These are phyloP conservation scores for Sebastolobus alascanus DNA, from an alignment of 2,797 vertebrate genomes.

Conservation along the genomic window DNA sequence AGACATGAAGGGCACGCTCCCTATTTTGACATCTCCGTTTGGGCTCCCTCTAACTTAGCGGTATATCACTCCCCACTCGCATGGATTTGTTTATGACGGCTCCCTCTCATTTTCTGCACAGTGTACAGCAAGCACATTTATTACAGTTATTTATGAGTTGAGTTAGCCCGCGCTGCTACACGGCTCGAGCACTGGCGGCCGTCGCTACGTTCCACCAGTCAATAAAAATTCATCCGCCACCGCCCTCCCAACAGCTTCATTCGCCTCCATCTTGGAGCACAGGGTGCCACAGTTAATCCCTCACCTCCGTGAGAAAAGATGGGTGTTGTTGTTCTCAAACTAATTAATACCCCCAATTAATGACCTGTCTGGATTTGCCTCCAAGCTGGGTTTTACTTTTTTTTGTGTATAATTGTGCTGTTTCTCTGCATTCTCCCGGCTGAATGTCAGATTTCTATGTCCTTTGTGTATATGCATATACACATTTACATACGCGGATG, in stretches of 20 bases:
- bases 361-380: slow-evolving; percentile 72
- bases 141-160: slow-evolving; percentile 75
- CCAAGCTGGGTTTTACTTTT: slow-evolving; percentile 52
- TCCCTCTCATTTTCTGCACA: slow-evolving; percentile 59
- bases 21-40: slow-evolving; percentile 53
- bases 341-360: slow-evolving; percentile 76
- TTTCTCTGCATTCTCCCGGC: slow-evolving; percentile 13
- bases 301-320: slow-evolving; percentile 71
- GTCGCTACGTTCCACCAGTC: slow-evolving; percentile 35
- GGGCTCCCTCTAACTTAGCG: slow-evolving; percentile 31
- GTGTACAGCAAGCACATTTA: slow-evolving; percentile 72
- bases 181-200: slow-evolving; percentile 14
- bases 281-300: slow-evolving; percentile 62
- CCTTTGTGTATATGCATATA: slow-evolving; percentile 17
- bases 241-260: slow-evolving; percentile 53
- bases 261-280: slow-evolving; percentile 56
- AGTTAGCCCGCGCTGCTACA: slow-evolving; percentile 44
- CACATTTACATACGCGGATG: slow-evolving; percentile 33
- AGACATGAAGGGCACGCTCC: slow-evolving; percentile 13
- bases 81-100: slow-evolving; percentile 63
- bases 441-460: slow-evolving; percentile 28
- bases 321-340: slow-evolving; percentile 75
- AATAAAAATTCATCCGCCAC: slow-evolving; percentile 49
- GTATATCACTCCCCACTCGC: slow-evolving; percentile 44
- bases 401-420: slow-evolving; percentile 31